Evolutionary conservation across 1,140 invertebrate genomes (phyloP).

Genomic region (Eumaeus atala): DNA sequence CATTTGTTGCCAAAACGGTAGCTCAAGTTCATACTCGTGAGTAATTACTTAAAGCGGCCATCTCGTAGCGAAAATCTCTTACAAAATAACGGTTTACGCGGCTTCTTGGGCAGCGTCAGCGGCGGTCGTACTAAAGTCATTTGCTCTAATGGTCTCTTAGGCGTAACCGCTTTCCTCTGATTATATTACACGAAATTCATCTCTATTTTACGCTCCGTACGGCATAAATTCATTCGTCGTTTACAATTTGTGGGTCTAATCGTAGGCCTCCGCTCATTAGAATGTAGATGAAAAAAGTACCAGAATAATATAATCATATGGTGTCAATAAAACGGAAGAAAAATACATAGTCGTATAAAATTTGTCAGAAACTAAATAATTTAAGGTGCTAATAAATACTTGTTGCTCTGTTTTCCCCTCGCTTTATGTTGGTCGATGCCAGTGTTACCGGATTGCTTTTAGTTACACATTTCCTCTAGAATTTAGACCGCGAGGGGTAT

Average conservation of each 20-base stretch:
- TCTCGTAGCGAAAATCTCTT: constrained; percentile 53
- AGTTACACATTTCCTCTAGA: too few relatives aligned
- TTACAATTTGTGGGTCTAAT: constrained; percentile 28
- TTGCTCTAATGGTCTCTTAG: constrained; percentile 52
- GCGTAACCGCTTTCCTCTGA: constrained; percentile 31
- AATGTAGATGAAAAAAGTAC: constrained; percentile 9
- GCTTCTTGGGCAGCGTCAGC: constrained; percentile 48
- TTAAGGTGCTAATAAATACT: neutral
- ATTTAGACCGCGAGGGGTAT: too few relatives aligned
- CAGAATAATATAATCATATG: neutral
- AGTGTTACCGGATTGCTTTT: too few relatives aligned
- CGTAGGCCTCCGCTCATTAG: constrained; percentile 19
- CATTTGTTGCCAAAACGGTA: constrained; percentile 25
- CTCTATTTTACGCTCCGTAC: constrained; percentile 18
- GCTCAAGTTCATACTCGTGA: constrained; percentile 29
- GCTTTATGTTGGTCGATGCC: neutral
- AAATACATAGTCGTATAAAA: constrained; percentile 1
- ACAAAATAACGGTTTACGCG: constrained; percentile 47
- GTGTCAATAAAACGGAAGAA: neutral
- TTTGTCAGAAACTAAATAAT: neutral
- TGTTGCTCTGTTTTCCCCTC: neutral
- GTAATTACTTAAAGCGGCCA: constrained; percentile 42
- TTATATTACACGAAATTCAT: constrained; percentile 19
- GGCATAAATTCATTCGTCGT: constrained; percentile 16
- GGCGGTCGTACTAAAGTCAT: constrained; percentile 48